Evolutionary conservation across 2,113 vertebrate genomes (phyloP).

Genomic region (Parotia lawesii): DNA sequence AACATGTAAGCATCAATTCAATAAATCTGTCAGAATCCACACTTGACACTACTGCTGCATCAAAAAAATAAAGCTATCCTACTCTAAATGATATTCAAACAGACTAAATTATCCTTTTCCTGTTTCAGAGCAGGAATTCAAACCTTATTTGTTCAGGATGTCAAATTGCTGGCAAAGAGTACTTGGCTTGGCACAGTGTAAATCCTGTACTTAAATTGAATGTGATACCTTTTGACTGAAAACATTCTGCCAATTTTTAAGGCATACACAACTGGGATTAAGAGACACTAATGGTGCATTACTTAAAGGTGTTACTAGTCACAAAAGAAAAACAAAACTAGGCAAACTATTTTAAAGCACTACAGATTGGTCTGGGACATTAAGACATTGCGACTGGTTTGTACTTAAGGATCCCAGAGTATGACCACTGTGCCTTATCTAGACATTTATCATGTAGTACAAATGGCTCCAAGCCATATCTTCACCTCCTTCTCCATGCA

Average conservation of each 20-base stretch:
- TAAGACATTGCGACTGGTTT: not conserved
- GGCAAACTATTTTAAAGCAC: not conserved
- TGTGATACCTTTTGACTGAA: constrained; percentile 61
- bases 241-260: constrained; percentile 17
- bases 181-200: constrained; percentile 30
- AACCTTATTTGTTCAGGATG: constrained; percentile 62
- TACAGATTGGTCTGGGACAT: not conserved
- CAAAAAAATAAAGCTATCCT: constrained; percentile 46
- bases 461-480: not conserved
- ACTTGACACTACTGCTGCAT: constrained; percentile 29
- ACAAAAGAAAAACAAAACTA: not conserved
- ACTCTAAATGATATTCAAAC: constrained; percentile 63
- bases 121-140: constrained; percentile 63
- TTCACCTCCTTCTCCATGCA: not conserved
- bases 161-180: constrained; percentile 45
- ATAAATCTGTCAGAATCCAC: constrained; percentile 51
- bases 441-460: not conserved
- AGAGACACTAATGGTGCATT: not conserved
- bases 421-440: not conserved
- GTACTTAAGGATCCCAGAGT: not conserved
- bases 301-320: not conserved
- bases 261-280: not conserved
- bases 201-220: constrained; percentile 62
- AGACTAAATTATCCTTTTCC: constrained; percentile 65
- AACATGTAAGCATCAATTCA: constrained; percentile 25